Evolutionary conservation across 2,888 invertebrate species (phyloP).

Genomic region (Cerceris ruficornis): DNA sequence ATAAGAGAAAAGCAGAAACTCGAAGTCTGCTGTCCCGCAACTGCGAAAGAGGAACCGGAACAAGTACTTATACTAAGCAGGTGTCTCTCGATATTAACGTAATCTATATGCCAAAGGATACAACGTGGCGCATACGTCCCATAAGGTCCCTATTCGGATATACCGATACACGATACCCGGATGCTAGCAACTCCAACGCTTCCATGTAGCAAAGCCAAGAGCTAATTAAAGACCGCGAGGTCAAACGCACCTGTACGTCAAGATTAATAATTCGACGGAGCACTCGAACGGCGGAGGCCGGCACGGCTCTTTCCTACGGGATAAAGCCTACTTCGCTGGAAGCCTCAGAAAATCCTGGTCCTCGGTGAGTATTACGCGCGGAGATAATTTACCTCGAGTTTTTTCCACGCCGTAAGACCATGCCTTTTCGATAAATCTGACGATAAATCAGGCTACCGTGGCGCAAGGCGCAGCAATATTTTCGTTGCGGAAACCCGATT

Average conservation of each 20-base stretch:
- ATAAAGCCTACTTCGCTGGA: conserved; percentile 2
- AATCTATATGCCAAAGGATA: neutral
- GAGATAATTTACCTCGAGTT: conserved; percentile 45
- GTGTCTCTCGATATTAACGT: neutral
- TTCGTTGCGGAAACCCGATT: conserved; percentile 10
- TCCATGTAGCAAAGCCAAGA: conserved; percentile 5
- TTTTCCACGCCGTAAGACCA: conserved; percentile 19
- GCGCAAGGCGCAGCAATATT: conserved; percentile 5
- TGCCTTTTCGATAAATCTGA: conserved; percentile 45
- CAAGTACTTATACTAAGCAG: neutral
- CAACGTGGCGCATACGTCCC: neutral
- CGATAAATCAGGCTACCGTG: conserved; percentile 54
- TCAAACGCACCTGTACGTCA: conserved; percentile 46
- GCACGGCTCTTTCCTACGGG: neutral
- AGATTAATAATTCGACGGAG: conserved; percentile 54
- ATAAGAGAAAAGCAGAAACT: no score
- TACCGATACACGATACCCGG: conserved; percentile 10
- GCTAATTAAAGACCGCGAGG: conserved; percentile 53
- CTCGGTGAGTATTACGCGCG: conserved; percentile 19
- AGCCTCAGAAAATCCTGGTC: conserved; percentile 2
- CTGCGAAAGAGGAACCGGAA: neutral
- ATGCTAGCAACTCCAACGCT: conserved; percentile 17
- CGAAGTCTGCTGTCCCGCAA: neutral
- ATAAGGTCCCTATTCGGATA: conserved; percentile 6
- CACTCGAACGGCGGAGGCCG: neutral